Evolutionary conservation across 2,113 vertebrate species (phyloP).

Genomic region (Etia nguti): DNA sequence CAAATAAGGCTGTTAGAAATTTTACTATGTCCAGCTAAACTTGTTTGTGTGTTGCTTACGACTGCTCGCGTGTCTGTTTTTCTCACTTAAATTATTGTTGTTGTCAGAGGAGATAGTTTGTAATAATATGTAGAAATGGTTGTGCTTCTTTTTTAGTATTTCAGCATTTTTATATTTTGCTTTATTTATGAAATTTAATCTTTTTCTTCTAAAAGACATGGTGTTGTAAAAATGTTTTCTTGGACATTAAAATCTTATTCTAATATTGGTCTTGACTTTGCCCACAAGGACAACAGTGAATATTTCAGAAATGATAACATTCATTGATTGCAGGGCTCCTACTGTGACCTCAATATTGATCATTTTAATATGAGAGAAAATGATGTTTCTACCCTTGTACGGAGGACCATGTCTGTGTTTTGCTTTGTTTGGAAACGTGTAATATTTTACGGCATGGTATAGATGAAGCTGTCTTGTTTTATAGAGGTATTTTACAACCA

Average conservation of each 20-base stretch:
- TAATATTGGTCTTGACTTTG: background rate
- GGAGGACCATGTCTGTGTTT: background rate
- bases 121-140: background rate
- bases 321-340: background rate
- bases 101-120: background rate
- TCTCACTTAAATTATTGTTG: background rate
- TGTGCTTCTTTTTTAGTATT: background rate
- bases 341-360: background rate
- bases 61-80: background rate
- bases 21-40: background rate
- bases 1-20: background rate
- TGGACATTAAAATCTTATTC: background rate
- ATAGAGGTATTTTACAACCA: background rate
- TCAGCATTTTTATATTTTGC: background rate
- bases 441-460: background rate
- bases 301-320: background rate
- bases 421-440: background rate
- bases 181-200: background rate
- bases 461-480: background rate
- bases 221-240: background rate
- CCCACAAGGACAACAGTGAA: background rate
- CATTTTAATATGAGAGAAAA: background rate
- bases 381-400: background rate
- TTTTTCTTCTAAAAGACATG: background rate
- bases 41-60: background rate